Evolutionary conservation across 2,797 vertebrate genomes (phyloP).

Genomic region (Chaenodraco wilsoni): DNA sequence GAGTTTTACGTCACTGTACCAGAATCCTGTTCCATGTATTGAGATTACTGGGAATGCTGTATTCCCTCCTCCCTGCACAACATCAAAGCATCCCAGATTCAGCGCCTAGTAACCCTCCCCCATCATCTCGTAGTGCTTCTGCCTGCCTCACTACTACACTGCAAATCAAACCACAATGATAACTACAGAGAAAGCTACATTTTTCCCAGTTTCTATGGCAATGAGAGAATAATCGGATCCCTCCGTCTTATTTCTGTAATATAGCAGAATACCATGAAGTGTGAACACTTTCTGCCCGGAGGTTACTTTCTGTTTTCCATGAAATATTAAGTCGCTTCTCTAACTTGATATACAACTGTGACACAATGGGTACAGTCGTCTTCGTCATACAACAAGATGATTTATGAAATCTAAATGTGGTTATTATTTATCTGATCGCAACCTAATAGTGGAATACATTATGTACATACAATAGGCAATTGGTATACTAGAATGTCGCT

Average conservation of each 20-base stretch:
- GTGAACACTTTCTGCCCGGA: slow-evolving; percentile 26
- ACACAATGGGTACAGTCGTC: neutral
- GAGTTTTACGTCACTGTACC: no score
- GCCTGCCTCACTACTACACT: slow-evolving; percentile 32
- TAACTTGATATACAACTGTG: slow-evolving; percentile 17
- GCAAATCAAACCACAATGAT: slow-evolving; percentile 50
- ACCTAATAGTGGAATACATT: neutral
- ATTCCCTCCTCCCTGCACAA: slow-evolving; percentile 8
- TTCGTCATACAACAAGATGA: no score
- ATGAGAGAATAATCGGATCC: slow-evolving; percentile 22
- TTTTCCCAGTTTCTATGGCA: slow-evolving; percentile 62
- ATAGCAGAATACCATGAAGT: slow-evolving; percentile 3
- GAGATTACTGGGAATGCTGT: neutral
- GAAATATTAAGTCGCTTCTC: slow-evolving; percentile 48
- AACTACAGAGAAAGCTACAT: slow-evolving; percentile 33
- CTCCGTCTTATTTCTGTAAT: slow-evolving; percentile 8
- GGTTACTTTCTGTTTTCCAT: slow-evolving; percentile 46
- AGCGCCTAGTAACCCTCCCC: slow-evolving; percentile 41
- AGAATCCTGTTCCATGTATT: no score
- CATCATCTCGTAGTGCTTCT: slow-evolving; percentile 16
- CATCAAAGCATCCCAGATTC: slow-evolving; percentile 46
- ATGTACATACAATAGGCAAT: neutral
- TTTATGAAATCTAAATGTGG: neutral
- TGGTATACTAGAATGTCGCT: neutral
- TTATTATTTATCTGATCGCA: slow-evolving; percentile 1